phyloP scores from a whole-genome alignment of 2,113 vertebrate species.

The Strix uralensis region DNA sequence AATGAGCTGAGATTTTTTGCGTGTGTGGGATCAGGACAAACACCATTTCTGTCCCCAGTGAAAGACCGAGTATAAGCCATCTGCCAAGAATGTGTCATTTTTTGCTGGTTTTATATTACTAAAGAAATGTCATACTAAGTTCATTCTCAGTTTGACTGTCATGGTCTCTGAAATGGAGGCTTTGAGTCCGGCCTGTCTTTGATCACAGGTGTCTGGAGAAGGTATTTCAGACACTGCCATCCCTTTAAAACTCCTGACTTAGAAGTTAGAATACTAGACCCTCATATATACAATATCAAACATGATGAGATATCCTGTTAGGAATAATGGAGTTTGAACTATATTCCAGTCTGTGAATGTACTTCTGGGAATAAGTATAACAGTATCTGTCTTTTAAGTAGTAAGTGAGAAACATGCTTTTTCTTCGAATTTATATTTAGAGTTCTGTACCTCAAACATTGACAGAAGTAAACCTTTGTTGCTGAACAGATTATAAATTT shows the following conservation, averaged over 20 bases:
- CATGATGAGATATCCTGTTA: neutral
- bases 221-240: neutral
- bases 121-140: neutral
- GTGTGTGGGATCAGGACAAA: neutral
- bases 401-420: neutral
- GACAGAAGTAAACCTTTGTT: neutral
- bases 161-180: neutral
- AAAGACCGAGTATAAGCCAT: neutral
- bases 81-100: neutral
- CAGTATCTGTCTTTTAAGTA: neutral
- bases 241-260: neutral
- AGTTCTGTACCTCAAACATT: neutral
- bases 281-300: neutral
- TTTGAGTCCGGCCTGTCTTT: neutral
- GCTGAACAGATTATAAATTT: neutral
- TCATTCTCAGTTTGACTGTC: neutral
- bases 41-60: neutral
- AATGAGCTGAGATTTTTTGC: neutral
- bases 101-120: neutral
- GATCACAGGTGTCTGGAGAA: neutral
- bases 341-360: neutral
- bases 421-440: neutral
- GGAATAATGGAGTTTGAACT: neutral
- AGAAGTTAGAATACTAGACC: neutral
- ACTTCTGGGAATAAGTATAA: neutral